Evolutionary conservation across 1,140 invertebrate genomes (phyloP), one percentile per base, ranked within the genome.

Genomic region (Zaprionus camerounensis): DNA sequence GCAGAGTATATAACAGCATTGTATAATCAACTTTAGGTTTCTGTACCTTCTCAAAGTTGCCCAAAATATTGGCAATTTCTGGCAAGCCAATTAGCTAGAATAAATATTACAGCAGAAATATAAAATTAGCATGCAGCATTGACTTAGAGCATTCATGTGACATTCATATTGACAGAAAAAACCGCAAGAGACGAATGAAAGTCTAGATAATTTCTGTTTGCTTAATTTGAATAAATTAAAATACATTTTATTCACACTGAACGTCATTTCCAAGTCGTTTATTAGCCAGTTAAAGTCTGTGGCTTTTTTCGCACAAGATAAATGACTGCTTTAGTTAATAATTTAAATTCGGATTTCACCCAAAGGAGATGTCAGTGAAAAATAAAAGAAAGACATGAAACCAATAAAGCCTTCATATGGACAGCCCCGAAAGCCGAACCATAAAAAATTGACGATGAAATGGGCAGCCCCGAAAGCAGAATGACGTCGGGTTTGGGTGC

Each of bases 331-430:
- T 64, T 87, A 73, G 80, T 78, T 80, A 69, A 86, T 82, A 87
- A 74, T 86, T 86, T 87, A 80, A 86, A 87, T 65, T 46, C 58
- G 57, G 38, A 86, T 86, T 67, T 78, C 55, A 82, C 83, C 83
- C 82, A 55, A 63, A 86, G 82, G 83, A 80, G 31, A 28, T 28
- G 76, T 31, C 5, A 17, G 3, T 38, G 31, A 24, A 15, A 62
- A 55, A 53, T 15, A 67, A 67, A 74, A 62, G 20, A 20, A 73
- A 51, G 67, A 28, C 57, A 71, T 17, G 41, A 62, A 68, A 78
- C 22, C 80, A 64, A 81, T 64, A 55, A 67, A 76, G 44, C 17
- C 15, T 36, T 49, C 70, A 77, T 49, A 65, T 71, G 63, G 34
- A 68, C 55, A 62, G 55, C 3, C 13, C 58, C 2, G 38, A 58